A percentile compares a stretch with the other conserved stretches of the same genome.
These are phyloP conservation scores for Melanostigma gelatinosum DNA, from an alignment of 2,113 vertebrate genomes.

Conservation along the genomic window DNA sequence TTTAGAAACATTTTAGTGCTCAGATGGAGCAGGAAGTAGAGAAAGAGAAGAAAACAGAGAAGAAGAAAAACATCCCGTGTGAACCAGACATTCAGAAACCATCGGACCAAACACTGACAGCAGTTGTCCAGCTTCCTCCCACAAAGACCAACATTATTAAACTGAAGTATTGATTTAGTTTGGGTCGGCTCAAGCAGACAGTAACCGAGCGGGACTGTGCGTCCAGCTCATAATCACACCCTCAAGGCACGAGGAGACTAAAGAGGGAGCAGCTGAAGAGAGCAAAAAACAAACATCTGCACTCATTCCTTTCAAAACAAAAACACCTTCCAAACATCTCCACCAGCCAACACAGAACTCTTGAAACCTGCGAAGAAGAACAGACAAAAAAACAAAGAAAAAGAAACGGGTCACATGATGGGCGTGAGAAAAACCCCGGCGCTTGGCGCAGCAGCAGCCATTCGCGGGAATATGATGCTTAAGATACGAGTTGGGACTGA, in stretches of 20 bases:
- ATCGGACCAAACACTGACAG: conserved; percentile 38
- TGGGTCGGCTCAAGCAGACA: conserved; percentile 53
- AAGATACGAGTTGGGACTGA: conserved; percentile 1
- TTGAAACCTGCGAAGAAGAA: conserved; percentile 71
- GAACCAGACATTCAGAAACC: conserved; percentile 21
- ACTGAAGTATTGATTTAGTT: conserved; percentile 43
- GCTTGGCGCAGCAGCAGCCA: conserved; percentile 7
- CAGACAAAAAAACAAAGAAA: conserved; percentile 44
- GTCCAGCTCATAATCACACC: conserved; percentile 54
- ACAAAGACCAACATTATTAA: conserved; percentile 49
- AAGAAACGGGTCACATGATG: conserved; percentile 32
- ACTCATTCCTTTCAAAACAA: conserved; percentile 76
- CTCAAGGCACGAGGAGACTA: conserved; percentile 47
- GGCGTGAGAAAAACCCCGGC: neutral
- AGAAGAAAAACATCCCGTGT: conserved; percentile 5
- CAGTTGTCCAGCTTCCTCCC: conserved; percentile 50
- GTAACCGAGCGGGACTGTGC: conserved; percentile 42
- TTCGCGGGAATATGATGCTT: conserved; percentile 7
- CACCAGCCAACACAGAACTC: conserved; percentile 69
- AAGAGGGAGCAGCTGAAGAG: conserved; percentile 66
- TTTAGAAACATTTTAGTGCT: conserved; percentile 1
- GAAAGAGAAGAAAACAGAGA: conserved; percentile 8
- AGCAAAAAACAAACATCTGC: conserved; percentile 66
- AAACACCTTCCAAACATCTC: conserved; percentile 75
- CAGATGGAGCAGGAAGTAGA: conserved; percentile 10